These are phyloP conservation scores for Cyprinella venusta DNA, from an alignment of 2,797 vertebrate genomes.

Conservation along the genomic window DNA sequence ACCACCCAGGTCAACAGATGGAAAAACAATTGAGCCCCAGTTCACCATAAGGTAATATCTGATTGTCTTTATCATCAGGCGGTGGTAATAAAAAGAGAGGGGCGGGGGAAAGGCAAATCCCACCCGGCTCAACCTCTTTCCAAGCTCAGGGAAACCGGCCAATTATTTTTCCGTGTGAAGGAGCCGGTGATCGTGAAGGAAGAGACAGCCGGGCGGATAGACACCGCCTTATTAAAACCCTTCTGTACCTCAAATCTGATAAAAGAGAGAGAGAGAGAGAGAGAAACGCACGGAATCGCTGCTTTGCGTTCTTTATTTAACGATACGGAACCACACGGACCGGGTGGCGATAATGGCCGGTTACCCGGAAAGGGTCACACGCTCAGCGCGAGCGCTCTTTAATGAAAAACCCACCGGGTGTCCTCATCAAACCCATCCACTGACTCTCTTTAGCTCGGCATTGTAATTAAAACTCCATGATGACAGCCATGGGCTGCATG, in stretches of 20 bases:
- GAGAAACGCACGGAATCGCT: background rate
- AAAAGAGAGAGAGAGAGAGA: background rate
- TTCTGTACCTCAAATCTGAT: slow-evolving; percentile 41
- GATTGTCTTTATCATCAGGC: slow-evolving; percentile 56
- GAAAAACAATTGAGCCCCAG: slow-evolving; percentile 56
- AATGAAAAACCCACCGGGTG: slow-evolving; percentile 47
- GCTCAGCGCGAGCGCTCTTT: slow-evolving; percentile 18
- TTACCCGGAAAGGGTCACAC: slow-evolving; percentile 40
- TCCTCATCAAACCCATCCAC: slow-evolving; percentile 40
- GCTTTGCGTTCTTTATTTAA: too few species aligned
- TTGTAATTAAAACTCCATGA: slow-evolving; percentile 35
- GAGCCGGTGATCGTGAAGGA: slow-evolving; percentile 75
- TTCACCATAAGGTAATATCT: slow-evolving; percentile 56
- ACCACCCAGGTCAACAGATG: slow-evolving; percentile 46
- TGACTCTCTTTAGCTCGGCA: slow-evolving; percentile 36
- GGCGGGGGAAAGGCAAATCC: slow-evolving; percentile 56
- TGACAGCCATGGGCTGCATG: slow-evolving; percentile 27
- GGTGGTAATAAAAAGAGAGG: slow-evolving; percentile 57
- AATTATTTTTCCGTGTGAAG: slow-evolving; percentile 80
- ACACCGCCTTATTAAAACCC: slow-evolving; percentile 75
- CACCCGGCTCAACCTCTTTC: slow-evolving; percentile 64
- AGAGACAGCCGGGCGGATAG: slow-evolving; percentile 74
- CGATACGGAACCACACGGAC: too few species aligned
- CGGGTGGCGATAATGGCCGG: slow-evolving; percentile 38
- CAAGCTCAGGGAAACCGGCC: slow-evolving; percentile 68